Base-by-base conservation (phyloP, 2,888 invertebrate species). In the Pyralis farinalis region DNA sequence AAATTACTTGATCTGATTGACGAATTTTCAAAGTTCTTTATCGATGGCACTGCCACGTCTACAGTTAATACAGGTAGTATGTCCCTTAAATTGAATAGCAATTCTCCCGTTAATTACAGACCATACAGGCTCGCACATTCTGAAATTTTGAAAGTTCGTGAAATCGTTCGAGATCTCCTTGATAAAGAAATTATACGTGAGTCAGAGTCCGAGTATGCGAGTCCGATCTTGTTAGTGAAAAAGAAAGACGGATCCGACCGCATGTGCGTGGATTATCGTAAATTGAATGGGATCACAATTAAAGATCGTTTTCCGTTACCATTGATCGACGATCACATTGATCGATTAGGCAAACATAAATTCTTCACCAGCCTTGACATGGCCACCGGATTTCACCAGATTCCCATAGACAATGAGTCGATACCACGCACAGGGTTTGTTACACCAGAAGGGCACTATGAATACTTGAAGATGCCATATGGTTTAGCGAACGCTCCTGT, bases 141-240 rank as follows among this genome's bases (percentile, higher is more conserved):
- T n/a, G n/a, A n/a, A n/a, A 46, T 12, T 3, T 20, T 9, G 31
- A 37, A 12, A 33, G 43, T 46, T 16, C 35, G 43, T 0, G 36
- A 35, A 9, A 46, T 40, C 0, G 21, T 33, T 1, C 22, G 37
- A 5, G 42, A 46, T 12, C 16, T 42, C 1, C 29, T 43, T 6
- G 33, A 42, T 2, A 47, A 47, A 10, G 34, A 34, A 1, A 30
- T 43, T 7, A 43, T 43, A 21, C n/a, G 25, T 7, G 22, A 28
- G 1, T 45, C 45, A 0, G 22, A 47, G 1, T 64, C 61, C 0
- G 42, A 47, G 4, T 65, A 49, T 37, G 47, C 55, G 7, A 61
- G 63, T 31, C 58, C 61, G 1, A 43, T 63, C 7, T 46, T 60
- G 5, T 34, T 63, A 0, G 57, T 54, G n/a, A 1, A 51, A 45